Conservation (phyloP, 2,797 vertebrate genomes). For the Anas acuta region DNA sequence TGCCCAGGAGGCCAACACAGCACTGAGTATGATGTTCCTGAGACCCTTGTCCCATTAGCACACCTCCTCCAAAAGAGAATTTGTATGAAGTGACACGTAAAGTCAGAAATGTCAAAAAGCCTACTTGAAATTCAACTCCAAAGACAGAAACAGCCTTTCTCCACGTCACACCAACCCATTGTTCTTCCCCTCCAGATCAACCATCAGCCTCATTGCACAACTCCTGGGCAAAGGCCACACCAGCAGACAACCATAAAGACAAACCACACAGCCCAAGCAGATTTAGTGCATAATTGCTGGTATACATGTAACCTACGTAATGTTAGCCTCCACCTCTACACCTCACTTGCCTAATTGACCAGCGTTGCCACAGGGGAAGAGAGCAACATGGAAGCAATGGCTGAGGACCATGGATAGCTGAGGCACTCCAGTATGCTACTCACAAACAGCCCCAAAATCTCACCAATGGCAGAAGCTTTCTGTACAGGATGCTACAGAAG, state of each 20-base stretch:
- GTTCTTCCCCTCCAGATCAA: not conserved
- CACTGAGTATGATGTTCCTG: not conserved
- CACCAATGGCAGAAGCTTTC: not conserved
- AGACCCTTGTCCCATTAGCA: not conserved
- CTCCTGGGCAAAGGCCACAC: not conserved
- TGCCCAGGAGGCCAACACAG: not conserved
- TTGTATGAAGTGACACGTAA: not conserved
- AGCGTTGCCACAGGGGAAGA: not conserved
- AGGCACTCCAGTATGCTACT: not conserved
- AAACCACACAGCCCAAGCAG: not conserved
- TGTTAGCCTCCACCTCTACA: not conserved
- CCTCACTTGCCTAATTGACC: not conserved
- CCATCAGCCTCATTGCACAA: not conserved
- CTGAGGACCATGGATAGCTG: not conserved
- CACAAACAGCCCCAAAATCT: not conserved
- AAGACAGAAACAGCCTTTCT: not conserved
- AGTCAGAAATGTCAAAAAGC: not conserved
- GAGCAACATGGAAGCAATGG: not conserved
- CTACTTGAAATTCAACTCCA: not conserved
- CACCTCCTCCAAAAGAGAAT: not conserved
- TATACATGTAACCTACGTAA: not conserved
- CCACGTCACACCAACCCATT: not conserved
- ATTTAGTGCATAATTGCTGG: not conserved
- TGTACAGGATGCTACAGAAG: not conserved
- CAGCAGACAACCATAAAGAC: not conserved